These are phyloP conservation scores for Drosophila melanica DNA, from an alignment of 1,140 invertebrate genomes.

Conservation along the genomic window DNA sequence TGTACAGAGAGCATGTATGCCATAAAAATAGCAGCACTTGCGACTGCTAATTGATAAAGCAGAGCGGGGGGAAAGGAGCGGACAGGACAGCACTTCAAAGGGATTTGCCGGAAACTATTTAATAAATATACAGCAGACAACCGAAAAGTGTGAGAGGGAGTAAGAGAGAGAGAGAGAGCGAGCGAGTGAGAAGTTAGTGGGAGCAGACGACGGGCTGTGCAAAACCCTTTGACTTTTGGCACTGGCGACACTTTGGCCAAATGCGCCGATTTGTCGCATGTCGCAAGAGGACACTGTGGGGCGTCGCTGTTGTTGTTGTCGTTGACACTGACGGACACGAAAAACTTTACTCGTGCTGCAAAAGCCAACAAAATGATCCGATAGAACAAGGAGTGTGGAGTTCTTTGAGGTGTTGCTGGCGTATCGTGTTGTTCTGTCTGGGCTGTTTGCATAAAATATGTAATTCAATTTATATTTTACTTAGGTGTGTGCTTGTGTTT, in stretches of 20 bases:
- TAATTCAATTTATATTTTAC: conserved; percentile 64
- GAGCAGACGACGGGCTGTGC: not conserved
- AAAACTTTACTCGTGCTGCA: conserved; percentile 37
- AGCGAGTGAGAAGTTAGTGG: too few species aligned
- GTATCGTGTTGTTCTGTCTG: conserved; percentile 33
- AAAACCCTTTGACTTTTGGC: conserved; percentile 59
- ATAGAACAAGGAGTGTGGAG: not conserved
- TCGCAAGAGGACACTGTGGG: conserved; percentile 43
- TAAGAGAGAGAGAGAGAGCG: too few species aligned
- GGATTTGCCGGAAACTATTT: conserved; percentile 57
- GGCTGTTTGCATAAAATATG: conserved; percentile 62
- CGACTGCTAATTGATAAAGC: conserved; percentile 50
- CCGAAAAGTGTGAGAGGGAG: not conserved
- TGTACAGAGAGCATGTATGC: conserved; percentile 31
- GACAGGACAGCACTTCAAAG: conserved; percentile 30
- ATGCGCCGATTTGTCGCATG: conserved; percentile 54
- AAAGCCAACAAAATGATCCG: conserved; percentile 10
- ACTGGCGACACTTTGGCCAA: conserved; percentile 38
- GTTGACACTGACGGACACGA: conserved; percentile 54
- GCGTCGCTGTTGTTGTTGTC: conserved; percentile 24
- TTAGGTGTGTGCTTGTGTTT: conserved; percentile 10
- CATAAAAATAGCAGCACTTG: conserved; percentile 30
- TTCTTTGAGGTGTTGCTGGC: conserved; percentile 1
- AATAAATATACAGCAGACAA: conserved; percentile 47
- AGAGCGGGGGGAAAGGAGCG: not conserved